Evolutionary conservation across 2,113 vertebrate genomes (phyloP).

Genomic region (Colaptes auratus): DNA sequence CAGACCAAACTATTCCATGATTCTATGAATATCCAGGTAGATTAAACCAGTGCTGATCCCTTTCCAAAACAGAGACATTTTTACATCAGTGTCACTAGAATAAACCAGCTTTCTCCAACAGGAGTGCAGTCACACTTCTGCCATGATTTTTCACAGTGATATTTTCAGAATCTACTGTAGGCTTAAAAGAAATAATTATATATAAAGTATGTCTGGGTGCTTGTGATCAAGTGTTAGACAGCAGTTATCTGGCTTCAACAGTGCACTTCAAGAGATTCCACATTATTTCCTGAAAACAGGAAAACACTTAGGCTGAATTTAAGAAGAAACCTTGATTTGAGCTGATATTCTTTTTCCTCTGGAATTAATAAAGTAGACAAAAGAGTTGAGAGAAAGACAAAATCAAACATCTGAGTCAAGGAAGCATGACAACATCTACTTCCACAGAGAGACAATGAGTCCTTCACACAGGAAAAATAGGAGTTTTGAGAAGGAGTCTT

Average conservation of each 20-base stretch:
- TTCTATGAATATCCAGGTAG: neutral
- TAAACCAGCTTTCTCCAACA: neutral
- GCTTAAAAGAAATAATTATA: neutral
- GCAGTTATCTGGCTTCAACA: neutral
- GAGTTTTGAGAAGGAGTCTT: neutral
- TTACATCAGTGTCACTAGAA: neutral
- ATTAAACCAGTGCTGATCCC: neutral
- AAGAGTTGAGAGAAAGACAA: neutral
- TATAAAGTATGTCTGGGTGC: neutral
- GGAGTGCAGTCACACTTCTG: neutral
- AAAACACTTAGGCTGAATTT: neutral
- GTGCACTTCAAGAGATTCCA: neutral
- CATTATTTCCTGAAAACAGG: neutral
- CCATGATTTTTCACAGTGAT: neutral
- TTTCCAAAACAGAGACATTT: neutral
- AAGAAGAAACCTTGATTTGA: neutral
- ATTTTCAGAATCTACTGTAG: neutral
- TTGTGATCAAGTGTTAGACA: neutral
- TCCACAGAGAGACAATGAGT: neutral
- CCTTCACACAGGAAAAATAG: neutral
- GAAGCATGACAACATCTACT: neutral
- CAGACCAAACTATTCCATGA: neutral
- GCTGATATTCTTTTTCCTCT: neutral
- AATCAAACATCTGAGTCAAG: neutral
- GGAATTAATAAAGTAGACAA: neutral